phyloP scores from a whole-genome alignment of 2,113 vertebrate species.

The Phalacrocorax carbo region DNA sequence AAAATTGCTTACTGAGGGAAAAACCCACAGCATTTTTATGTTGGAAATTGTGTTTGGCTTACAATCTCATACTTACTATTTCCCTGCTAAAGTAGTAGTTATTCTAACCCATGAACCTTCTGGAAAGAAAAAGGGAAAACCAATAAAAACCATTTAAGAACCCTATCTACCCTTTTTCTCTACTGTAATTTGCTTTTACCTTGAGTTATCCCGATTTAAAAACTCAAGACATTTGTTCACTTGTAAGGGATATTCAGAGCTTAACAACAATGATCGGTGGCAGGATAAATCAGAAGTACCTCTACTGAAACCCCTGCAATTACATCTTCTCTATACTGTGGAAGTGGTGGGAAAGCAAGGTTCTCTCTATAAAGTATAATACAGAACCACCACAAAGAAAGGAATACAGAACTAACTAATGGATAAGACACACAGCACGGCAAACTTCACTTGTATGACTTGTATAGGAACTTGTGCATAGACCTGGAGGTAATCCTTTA shows the following conservation, averaged over 20 bases:
- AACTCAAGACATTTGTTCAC: not conserved
- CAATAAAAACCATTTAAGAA: not conserved
- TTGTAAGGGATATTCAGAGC: not conserved
- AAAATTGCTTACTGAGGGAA: not conserved
- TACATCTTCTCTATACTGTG: not conserved
- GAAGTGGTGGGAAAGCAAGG: not conserved
- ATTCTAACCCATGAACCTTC: not conserved
- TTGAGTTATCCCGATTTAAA: not conserved
- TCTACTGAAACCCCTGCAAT: not conserved
- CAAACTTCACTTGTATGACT: not conserved
- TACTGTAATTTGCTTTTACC: not conserved
- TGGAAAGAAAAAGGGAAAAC: not conserved
- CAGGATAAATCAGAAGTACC: not conserved
- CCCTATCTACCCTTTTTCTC: not conserved
- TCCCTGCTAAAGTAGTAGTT: not conserved
- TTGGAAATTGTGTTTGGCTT: not conserved
- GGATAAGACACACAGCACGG: not conserved
- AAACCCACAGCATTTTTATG: not conserved
- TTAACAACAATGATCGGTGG: not conserved
- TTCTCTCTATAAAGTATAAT: not conserved
- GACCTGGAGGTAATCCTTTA: not conserved
- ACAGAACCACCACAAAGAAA: not conserved
- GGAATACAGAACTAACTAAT: not conserved
- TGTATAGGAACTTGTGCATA: not conserved
- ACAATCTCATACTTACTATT: not conserved